Evolutionary conservation across 1,140 invertebrate species (phyloP), one percentile per base, ranked within the genome.

Genomic region (Calephelis nemesis): DNA sequence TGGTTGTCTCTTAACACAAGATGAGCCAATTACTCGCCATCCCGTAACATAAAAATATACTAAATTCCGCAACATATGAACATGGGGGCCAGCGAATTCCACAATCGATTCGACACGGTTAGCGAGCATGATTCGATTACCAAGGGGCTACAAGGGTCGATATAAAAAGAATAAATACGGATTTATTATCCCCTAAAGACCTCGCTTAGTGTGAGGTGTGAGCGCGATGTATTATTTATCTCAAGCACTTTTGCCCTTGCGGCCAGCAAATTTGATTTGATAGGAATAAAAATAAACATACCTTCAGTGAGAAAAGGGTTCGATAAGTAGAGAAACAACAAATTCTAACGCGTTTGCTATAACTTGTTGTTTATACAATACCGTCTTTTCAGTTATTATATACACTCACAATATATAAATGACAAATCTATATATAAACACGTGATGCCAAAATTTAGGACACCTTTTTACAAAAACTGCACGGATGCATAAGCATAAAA

Each of bases 141-240:
- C 45, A 71, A 70, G 77, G 88, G 88, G 86, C 85, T 77, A 77
- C 64, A 58, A 67, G 81, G 80, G 76, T 71, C 75, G 76, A 84
- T 84, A 87, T 88, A 90, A 89, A 88, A 89, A 90, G 84, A 91
- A 90, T 90, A 91, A 90, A 90, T 90, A 91, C 82, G 87, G 86
- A 91, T 91, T 91, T 91, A 91, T 91, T 90, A 89, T 88, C 80
- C 89, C 87, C 87, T 87, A 87, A 88, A 88, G 88, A 87, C 74
- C 75, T 73, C 82, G 82, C 81, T 90, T 91, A 91, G 86, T 78
- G 75, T 74, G 72, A 89, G 85, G 87, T 90, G 89, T 77, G 87
- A 89, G 77, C 72, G 78, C 76, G 74, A 82, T 91, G 84, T 89
- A 87, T 88, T 91, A 91, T 91, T 91, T 85, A 91, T 88, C 69